Evolutionary conservation across 2,888 invertebrate genomes (phyloP), one percentile per base, ranked within the genome.

Genomic region (Trichacis sp.): DNA sequence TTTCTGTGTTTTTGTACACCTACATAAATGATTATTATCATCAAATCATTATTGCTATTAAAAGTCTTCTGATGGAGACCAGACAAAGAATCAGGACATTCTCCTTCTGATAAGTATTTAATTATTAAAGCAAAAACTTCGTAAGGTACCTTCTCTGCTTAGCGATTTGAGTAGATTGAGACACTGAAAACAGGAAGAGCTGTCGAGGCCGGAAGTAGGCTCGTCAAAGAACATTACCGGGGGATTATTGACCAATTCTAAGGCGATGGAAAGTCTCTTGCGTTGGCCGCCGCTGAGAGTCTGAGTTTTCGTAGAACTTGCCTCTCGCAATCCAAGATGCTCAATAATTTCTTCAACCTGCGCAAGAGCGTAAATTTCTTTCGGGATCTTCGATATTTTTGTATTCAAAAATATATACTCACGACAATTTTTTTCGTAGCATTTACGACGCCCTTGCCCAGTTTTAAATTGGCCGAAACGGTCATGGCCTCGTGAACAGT

Each of bases 221-320:
- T 97, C 97, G 79, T 97, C 97, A 81, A 97, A 96, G 85, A 97
- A 97, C 96, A 97, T 97, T 64, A 97, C 94, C 69, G 97, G 97
- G 18, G 97, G 97, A 86, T 97, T 96, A 85, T 96, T 96, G 49
- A 97, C 96, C 82, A 97, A 88, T 85, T 97, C 96, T 80, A 95
- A 86, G 53, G 96, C 96, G 78, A 97, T 96, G 4, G 96, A 95
- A 66, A 96, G 87, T 59, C 96, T 88, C 84, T 97, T 97, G 68
- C 94, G 88, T 86, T 97, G 96, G 0, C 96, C 96, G 15, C 96
- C 96, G 5, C 96, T 96, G 40, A 97, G 88, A 79, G 91, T 92
- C 49, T 89, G 89, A 11, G 95, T 92, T 74, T 92, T 88, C 0
- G 95, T 96, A 74, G 94, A 90, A 52, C 89, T 88, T 58, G 94